Evolutionary conservation across 2,888 invertebrate species (phyloP).

Genomic region (Ochropacha duplaris): DNA sequence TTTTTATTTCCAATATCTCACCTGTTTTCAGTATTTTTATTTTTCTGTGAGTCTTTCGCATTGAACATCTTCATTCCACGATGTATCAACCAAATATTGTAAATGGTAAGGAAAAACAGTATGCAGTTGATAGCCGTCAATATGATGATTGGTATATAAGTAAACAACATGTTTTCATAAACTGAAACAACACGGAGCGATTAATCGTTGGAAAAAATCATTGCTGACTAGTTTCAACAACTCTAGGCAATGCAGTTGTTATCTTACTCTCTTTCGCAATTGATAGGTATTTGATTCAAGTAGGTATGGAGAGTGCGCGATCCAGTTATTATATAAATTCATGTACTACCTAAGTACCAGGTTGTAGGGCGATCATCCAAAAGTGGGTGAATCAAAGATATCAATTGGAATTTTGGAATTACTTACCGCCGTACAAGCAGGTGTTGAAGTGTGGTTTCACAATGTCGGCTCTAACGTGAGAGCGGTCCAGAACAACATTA

Average conservation of each 20-base stretch:
- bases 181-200: slow-evolving; percentile 9
- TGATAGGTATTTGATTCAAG: too few species aligned
- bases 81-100: slow-evolving; percentile 31
- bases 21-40: slow-evolving; percentile 19
- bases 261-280: too few species aligned
- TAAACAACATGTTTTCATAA: slow-evolving; percentile 14
- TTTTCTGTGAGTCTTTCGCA: slow-evolving; percentile 15
- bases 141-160: slow-evolving; percentile 29
- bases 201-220: neutral
- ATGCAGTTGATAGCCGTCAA: slow-evolving; percentile 22
- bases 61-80: slow-evolving; percentile 8
- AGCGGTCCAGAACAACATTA: slow-evolving; percentile 19
- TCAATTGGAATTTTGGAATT: too few species aligned
- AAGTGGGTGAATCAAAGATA: too few species aligned
- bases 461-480: slow-evolving; percentile 15
- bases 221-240: too few species aligned
- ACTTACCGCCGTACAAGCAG: slow-evolving; percentile 26
- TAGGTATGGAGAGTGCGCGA: too few species aligned
- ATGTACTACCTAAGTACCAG: too few species aligned
- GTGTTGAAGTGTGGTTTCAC: slow-evolving; percentile 27
- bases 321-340: too few species aligned
- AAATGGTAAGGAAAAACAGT: slow-evolving; percentile 32
- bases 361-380: too few species aligned
- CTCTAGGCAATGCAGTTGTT: too few species aligned
- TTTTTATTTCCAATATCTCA: slow-evolving; percentile 8